Evolutionary conservation across 2,797 vertebrate species (phyloP).

Genomic region (Melanogrammus aeglefinus): DNA sequence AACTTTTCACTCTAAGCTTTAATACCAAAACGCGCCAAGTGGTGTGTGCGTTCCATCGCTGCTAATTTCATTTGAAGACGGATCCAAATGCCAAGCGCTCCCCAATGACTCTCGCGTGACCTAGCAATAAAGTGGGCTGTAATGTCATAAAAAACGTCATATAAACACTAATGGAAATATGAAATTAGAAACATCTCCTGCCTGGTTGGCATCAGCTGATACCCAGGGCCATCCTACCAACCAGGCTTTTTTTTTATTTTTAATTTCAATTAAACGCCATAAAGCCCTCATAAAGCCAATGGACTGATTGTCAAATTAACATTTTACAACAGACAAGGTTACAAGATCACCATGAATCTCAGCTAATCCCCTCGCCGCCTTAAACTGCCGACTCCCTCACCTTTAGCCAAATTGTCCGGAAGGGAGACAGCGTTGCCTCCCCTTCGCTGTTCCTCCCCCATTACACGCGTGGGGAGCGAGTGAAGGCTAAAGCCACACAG

Average conservation of each 20-base stretch:
- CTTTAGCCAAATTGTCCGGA: slow-evolving; percentile 40
- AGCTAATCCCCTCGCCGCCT: slow-evolving; percentile 44
- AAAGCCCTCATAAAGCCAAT: slow-evolving; percentile 70
- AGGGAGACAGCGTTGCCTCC: neutral
- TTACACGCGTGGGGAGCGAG: neutral
- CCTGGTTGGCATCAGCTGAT: slow-evolving; percentile 58
- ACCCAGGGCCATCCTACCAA: slow-evolving; percentile 57
- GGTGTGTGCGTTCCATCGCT: slow-evolving; percentile 60
- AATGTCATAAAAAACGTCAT: slow-evolving; percentile 61
- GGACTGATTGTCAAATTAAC: slow-evolving; percentile 67
- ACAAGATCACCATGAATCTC: slow-evolving; percentile 61
- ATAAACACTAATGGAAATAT: slow-evolving; percentile 65
- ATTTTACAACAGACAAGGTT: slow-evolving; percentile 67
- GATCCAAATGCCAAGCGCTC: slow-evolving; percentile 41
- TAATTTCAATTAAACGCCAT: slow-evolving; percentile 72
- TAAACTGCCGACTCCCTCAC: slow-evolving; percentile 49
- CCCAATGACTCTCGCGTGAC: slow-evolving; percentile 43
- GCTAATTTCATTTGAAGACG: slow-evolving; percentile 55
- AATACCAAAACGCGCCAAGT: slow-evolving; percentile 45
- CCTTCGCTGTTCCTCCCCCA: slow-evolving; percentile 11
- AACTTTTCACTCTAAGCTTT: neutral
- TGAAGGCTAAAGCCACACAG: too few species aligned
- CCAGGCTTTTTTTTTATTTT: slow-evolving; percentile 71
- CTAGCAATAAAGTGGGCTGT: slow-evolving; percentile 60
- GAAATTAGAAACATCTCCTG: slow-evolving; percentile 64